Conservation (phyloP, 2,797 vertebrate genomes). For the Sebastes itinus region DNA sequence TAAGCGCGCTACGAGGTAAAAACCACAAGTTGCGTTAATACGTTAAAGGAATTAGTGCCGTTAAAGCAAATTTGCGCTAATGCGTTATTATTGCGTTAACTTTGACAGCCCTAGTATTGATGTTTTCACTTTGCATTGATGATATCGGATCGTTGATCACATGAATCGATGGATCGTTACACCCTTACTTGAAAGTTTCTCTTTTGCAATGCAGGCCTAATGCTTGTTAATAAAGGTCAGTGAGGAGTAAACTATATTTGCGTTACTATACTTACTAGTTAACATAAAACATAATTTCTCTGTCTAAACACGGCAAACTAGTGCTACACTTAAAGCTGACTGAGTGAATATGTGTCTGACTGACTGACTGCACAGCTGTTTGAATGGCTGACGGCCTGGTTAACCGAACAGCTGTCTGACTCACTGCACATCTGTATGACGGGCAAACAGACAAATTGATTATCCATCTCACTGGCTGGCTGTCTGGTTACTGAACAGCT, state of each 20-base stretch:
- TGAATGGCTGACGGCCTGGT: constrained; percentile 25
- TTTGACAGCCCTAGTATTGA: too few species aligned
- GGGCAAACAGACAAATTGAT: constrained; percentile 50
- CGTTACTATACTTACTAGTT: not conserved
- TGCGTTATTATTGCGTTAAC: too few species aligned
- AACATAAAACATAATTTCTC: not conserved
- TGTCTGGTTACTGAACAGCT: constrained; percentile 40
- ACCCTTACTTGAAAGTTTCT: not conserved
- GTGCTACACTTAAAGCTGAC: not conserved
- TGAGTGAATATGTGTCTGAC: not conserved
- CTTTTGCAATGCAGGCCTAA: not conserved
- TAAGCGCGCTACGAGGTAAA: too few species aligned
- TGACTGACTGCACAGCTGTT: constrained; percentile 35
- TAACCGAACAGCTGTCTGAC: constrained; percentile 54
- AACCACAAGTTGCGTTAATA: too few species aligned
- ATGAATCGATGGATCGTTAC: too few species aligned
- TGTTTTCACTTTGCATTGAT: too few species aligned
- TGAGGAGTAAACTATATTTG: not conserved
- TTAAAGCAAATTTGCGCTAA: too few species aligned
- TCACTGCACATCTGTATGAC: constrained; percentile 50
- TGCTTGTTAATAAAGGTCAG: not conserved
- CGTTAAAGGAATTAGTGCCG: too few species aligned
- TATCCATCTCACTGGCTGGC: constrained; percentile 45
- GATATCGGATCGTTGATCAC: too few species aligned
- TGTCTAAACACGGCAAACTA: not conserved